Evolutionary conservation across 2,797 vertebrate genomes (phyloP).

Genomic region (Babyrousa celebensis): DNA sequence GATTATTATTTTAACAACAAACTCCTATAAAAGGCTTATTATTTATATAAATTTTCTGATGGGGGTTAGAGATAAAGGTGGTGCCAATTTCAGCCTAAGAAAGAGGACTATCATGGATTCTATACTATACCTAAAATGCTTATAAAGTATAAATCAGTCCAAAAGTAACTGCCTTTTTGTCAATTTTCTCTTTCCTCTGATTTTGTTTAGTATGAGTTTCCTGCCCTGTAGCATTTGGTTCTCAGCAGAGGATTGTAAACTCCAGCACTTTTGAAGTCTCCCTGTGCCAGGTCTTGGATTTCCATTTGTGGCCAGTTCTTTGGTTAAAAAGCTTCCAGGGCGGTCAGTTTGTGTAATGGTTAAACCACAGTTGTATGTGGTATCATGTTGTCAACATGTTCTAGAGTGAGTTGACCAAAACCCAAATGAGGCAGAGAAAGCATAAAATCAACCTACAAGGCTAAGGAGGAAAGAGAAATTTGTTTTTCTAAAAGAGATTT

Average conservation of each 20-base stretch:
- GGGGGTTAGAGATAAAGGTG: not conserved
- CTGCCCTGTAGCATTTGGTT: slow-evolving; percentile 53
- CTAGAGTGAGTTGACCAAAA: slow-evolving; percentile 46
- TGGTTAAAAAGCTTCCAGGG: slow-evolving; percentile 47
- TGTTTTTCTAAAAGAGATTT: slow-evolving; percentile 66
- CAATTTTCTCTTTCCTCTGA: slow-evolving; percentile 28
- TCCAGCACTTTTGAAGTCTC: slow-evolving; percentile 37
- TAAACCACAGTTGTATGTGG: not conserved
- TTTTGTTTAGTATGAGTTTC: slow-evolving; percentile 58
- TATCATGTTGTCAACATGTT: slow-evolving; percentile 70
- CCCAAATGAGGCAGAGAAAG: slow-evolving; percentile 36
- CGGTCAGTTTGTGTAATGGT: slow-evolving; percentile 10
- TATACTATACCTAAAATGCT: not conserved
- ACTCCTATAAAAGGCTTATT: not conserved
- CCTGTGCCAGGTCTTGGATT: not conserved
- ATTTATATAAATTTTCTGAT: slow-evolving; percentile 38
- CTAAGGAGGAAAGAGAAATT: slow-evolving; percentile 54
- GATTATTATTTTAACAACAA: slow-evolving; percentile 16
- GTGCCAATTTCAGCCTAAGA: not conserved
- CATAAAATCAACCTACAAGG: slow-evolving; percentile 52
- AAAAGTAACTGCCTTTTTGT: slow-evolving; percentile 2
- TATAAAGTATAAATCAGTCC: slow-evolving; percentile 17
- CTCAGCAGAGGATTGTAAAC: not conserved
- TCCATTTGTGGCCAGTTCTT: not conserved
- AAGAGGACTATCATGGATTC: not conserved